Evolutionary conservation across 2,888 invertebrate species (phyloP), one percentile per base, ranked within the genome.

Genomic region (Sthenelais limicola): DNA sequence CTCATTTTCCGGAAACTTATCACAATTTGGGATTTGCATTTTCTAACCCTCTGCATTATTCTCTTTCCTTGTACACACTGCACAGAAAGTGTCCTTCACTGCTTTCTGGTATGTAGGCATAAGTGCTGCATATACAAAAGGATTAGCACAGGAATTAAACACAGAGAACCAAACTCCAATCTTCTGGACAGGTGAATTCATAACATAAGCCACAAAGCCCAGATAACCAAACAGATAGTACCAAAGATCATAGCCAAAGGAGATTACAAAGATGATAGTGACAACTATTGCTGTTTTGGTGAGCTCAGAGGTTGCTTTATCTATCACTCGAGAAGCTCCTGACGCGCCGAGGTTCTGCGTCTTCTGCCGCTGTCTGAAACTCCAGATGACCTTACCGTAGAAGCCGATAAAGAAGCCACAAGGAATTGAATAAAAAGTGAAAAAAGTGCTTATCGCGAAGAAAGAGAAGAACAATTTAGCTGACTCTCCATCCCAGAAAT

Each of bases 201-300:
- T 28, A 21, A 21, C 43, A 26, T 62, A 62, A 35, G 35, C 62
- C 1, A 43, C 28, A 28, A 5, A 35, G 21, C 62, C 62, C 9
- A 26, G 21, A 24, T 62, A 62, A 26, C 24, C 62, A 5, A 62
- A 43, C 1, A 62, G 38, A 26, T 38, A 62, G 38, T 62, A 38
- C 62, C 62, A 62, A 43, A 26, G 35, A 1, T 38, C 62, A 24
- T 38, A 35, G 38, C 38, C 43, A 26, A 38, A 38, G 62, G 38
- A 38, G 35, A 62, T 1, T 35, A 62, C 26, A 26, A 62, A 62
- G 62, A 62, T 38, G 38, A 62, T 24, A 26, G 62, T 62, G 1
- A 62, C 62, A 1, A 62, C 62, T 1, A 62, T 43, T 1, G 62
- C 62, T 26, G 62, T 62, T 28, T 62, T 62, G 38, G 62, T 62